These are phyloP conservation scores for Phthorimaea operculella DNA, from an alignment of 1,140 invertebrate genomes.

Conservation along the genomic window DNA sequence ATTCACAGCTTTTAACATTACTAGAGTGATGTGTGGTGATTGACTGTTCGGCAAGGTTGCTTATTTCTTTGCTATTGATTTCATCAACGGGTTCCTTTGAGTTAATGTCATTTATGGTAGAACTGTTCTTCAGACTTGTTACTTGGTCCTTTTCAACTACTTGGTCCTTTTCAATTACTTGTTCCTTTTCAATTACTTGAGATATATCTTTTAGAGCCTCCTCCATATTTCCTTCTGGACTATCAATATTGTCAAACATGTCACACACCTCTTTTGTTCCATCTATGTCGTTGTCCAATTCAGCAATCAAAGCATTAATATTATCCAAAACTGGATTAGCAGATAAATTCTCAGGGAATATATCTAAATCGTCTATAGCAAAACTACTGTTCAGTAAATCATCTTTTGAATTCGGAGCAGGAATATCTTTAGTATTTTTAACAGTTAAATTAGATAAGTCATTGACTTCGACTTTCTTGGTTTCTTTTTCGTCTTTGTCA, in stretches of 20 bases:
- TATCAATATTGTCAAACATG: conserved; percentile 34
- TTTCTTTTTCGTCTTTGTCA: conserved; percentile 12
- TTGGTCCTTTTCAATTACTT: no score
- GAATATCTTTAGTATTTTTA: not conserved
- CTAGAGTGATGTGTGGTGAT: no score
- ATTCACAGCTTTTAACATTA: no score
- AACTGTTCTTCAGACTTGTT: no score
- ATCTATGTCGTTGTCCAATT: conserved; percentile 49
- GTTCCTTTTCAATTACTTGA: conserved; percentile 8
- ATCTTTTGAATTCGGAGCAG: conserved; percentile 2
- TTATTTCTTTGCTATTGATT: no score
- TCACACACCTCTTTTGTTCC: conserved; percentile 15
- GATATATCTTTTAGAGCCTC: conserved; percentile 10
- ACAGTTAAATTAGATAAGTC: not conserved
- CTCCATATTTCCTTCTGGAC: conserved; percentile 10
- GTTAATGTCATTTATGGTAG: no score
- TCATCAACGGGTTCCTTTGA: no score
- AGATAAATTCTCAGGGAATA: conserved; percentile 42
- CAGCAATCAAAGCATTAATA: conserved; percentile 52
- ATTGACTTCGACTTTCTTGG: conserved; percentile 11
- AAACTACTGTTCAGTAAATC: conserved; percentile 23
- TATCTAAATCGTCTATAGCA: conserved; percentile 38
- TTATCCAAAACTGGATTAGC: conserved; percentile 48
- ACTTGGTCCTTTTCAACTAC: conserved; percentile 5
- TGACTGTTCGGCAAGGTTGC: no score